Percentiles rank a stretch among this genome's conserved stretches.
Conservation (phyloP, 2,797 vertebrate species). For the Gallinago solitaria region DNA sequence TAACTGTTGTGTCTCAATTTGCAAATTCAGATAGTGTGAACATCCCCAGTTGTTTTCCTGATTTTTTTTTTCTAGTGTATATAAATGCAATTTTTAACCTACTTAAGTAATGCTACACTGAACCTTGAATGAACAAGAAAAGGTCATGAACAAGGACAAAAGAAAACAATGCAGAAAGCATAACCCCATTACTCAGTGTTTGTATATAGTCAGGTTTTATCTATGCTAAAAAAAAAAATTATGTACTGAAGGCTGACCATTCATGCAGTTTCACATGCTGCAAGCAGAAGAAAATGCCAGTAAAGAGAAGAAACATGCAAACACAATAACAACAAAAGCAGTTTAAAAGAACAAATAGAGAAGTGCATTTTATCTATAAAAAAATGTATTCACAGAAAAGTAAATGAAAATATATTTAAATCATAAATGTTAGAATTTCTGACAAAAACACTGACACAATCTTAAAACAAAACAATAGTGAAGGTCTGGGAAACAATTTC, state of each 20-base stretch:
- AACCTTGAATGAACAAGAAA: slow-evolving; percentile 13
- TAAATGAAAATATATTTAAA: background rate
- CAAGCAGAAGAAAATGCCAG: background rate
- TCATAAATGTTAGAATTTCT: background rate
- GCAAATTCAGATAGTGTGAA: background rate
- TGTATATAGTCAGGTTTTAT: background rate
- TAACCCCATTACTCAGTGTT: slow-evolving; percentile 10
- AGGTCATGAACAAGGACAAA: slow-evolving; percentile 42
- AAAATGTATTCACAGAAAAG: background rate
- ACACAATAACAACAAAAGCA: background rate
- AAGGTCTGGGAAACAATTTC: background rate
- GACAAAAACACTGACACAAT: background rate
- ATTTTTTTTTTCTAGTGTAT: background rate
- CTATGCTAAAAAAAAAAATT: background rate
- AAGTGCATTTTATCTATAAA: background rate
- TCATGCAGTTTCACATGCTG: background rate
- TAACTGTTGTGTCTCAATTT: background rate
- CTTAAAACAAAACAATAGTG: background rate
- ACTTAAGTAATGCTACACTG: background rate
- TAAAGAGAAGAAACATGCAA: background rate
- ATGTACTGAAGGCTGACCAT: background rate
- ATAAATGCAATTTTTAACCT: background rate
- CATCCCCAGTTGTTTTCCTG: background rate
- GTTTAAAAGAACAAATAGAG: background rate
- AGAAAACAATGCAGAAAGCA: background rate